Evolutionary conservation across 1,140 invertebrate genomes (phyloP).

Genomic region (Anthonomus grandis): DNA sequence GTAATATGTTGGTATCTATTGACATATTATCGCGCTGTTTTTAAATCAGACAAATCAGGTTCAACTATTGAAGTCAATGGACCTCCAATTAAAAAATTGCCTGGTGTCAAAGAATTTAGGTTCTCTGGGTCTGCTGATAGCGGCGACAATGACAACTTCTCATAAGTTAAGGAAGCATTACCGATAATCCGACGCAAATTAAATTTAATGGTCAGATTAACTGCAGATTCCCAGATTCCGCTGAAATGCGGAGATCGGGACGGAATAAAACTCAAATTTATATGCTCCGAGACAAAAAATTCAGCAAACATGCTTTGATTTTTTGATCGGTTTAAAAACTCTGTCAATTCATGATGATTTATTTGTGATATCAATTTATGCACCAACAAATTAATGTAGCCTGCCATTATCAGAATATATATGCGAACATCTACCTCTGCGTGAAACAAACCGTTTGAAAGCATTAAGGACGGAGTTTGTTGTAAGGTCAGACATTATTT

Average conservation of each 20-base stretch:
- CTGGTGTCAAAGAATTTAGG: too few species aligned
- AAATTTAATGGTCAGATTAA: background rate
- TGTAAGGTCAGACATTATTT: background rate
- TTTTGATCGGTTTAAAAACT: background rate
- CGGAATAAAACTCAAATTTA: conserved; percentile 33
- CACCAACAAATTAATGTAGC: conserved; percentile 22
- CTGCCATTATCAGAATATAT: conserved; percentile 26
- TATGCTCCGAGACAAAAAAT: conserved; percentile 3
- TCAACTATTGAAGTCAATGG: too few species aligned
- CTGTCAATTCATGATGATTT: conserved; percentile 12
- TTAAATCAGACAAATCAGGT: too few species aligned
- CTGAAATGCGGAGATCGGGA: conserved; percentile 26
- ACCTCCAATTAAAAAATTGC: too few species aligned
- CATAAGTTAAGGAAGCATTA: background rate
- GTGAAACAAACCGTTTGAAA: conserved; percentile 7
- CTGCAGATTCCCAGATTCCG: conserved; percentile 23
- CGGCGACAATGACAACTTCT: too few species aligned
- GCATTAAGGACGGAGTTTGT: background rate
- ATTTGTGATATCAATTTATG: too few species aligned
- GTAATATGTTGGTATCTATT: too few species aligned
- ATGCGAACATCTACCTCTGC: background rate
- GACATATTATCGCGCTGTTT: too few species aligned
- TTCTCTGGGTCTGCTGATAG: too few species aligned
- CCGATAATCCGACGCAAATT: conserved; percentile 28
- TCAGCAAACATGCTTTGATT: background rate